phyloP scores from a whole-genome alignment of 2,797 vertebrate genomes.

The Helicolenus hilgendorfi region DNA sequence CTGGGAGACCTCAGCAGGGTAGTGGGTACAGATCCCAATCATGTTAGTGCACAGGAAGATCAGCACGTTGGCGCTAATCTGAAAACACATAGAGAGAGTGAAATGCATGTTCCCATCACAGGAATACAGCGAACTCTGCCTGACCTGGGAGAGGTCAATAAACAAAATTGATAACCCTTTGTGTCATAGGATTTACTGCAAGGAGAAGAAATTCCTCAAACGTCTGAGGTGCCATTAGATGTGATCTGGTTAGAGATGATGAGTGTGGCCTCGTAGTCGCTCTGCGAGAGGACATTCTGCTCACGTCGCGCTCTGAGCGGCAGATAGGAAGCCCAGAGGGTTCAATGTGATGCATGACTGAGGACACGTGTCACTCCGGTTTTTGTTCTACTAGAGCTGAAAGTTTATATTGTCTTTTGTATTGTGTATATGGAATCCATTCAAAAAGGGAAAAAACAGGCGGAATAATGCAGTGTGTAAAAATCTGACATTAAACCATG shows the following conservation, averaged over 20 bases:
- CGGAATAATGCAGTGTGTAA: neutral
- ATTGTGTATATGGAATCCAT: neutral
- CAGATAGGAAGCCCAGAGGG: conserved; percentile 22
- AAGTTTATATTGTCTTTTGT: neutral
- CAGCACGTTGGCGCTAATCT: conserved; percentile 95
- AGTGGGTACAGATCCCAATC: conserved; percentile 98
- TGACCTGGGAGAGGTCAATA: conserved; percentile 77
- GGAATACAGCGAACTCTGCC: conserved; percentile 61
- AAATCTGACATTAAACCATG: neutral
- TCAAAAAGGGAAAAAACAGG: neutral
- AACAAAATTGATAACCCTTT: conserved; percentile 70
- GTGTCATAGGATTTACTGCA: conserved; percentile 65
- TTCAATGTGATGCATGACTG: conserved; percentile 22
- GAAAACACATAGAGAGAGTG: conserved; percentile 39
- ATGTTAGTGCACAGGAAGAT: conserved; percentile 97
- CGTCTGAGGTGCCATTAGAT: conserved; percentile 64
- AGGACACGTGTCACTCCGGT: neutral
- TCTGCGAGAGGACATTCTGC: conserved; percentile 53
- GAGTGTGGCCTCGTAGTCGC: conserved; percentile 27
- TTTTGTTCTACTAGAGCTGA: neutral
- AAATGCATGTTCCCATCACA: conserved; percentile 15
- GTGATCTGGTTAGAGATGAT: conserved; percentile 68
- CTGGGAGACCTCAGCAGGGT: conserved; percentile 97
- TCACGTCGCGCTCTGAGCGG: conserved; percentile 1
- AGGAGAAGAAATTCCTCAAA: conserved; percentile 71